Base-by-base conservation (phyloP, 2,797 vertebrate species). In the Sebastes vulpes region DNA sequence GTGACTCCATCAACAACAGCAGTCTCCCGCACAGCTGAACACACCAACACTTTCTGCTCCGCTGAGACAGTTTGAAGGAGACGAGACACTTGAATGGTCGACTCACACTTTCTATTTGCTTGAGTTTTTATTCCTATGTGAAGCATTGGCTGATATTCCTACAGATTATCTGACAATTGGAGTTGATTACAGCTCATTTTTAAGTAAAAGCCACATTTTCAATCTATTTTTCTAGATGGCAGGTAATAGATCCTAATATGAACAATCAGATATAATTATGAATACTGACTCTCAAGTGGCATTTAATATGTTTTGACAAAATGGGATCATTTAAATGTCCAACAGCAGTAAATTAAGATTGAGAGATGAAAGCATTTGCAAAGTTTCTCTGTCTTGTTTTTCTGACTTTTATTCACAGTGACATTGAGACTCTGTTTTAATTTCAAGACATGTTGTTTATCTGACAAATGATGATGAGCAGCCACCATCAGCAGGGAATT, bases 261-360 rank as follows among this genome's bases (percentile, higher is more conserved):
- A 10, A 26, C 9, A 28, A 25, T 42, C 21, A 6, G 14, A 20
- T 32, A 32, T 83, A 87, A 93, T 93, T 89, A 91, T 65, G 64
- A 77, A 89, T 84, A 72, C 65, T 80, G 82, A 75, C 86, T 91
- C 81, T 86, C 69, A 88, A 90, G 89, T 84, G 78, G 86, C 77
- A 86, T 93, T 82, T 93, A 86, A 89, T 91, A 86, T 68, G 74
- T 82, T 89, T 77, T 77, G 86, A 93, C 69, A 57, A 90, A 92
- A 91, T 61, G 63, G 60, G 72, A 65, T 32, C 83, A 72, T 90
- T 89, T 89, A 77, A 23, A 59, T 60, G 60, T 53, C 31, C 91
- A 88, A 91, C 89, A 89, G 89, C 53, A 48, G 60, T 63, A 88
- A 89, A 93, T 92, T 83, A 84, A 87, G 70, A 88, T 77, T 76